Evolutionary conservation across 2,888 invertebrate genomes (phyloP), one percentile per base, ranked within the genome.

Genomic region (Tolmerus cingulatus): DNA sequence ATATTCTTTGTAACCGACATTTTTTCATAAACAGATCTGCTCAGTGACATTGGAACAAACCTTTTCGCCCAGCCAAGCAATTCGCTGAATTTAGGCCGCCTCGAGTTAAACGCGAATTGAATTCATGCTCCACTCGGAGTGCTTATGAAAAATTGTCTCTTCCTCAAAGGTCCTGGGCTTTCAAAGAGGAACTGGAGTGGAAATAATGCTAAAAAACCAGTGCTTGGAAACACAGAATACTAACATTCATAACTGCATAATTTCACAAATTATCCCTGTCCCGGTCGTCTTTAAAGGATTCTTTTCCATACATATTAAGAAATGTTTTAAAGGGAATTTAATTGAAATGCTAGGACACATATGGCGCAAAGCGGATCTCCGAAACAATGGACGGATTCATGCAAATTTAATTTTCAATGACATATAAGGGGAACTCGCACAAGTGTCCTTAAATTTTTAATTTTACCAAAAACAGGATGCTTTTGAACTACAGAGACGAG

Each of bases 121-220:
- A 16, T 78, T 19, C 23, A 78, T 40, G 37, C 43, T 40, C 19
- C 43, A 16, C 12, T 23, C 16, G 43, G 43, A 78, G 43, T 16
- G 30, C 12, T 77, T 46, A 77, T 77, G 76, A 37, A 77, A 77
- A 77, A 77, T 77, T 77, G n/a, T 78, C 16, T 40, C 78, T 43
- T 78, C 43, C 14, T 23, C n/a, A 78, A 43, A 43, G 12, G 40
- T 37, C 43, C 46, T 37, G 66, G 37, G 78, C 40, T 78, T 78
- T 78, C 43, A 43, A n/a, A 19, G 43, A 23, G 37, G 19, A 78
- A 78, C 78, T 78, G 23, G 78, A 43, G 78, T 66, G 23, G 43
- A 78, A 78, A 43, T 43, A 1, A 78, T 40, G 78, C 46, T 46
- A 43, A n/a, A 43, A 78, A 78, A 43, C 78, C 14, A 43, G 66